Conservation (phyloP, 2,797 vertebrate genomes). For the Neosalanx taihuensis region DNA sequence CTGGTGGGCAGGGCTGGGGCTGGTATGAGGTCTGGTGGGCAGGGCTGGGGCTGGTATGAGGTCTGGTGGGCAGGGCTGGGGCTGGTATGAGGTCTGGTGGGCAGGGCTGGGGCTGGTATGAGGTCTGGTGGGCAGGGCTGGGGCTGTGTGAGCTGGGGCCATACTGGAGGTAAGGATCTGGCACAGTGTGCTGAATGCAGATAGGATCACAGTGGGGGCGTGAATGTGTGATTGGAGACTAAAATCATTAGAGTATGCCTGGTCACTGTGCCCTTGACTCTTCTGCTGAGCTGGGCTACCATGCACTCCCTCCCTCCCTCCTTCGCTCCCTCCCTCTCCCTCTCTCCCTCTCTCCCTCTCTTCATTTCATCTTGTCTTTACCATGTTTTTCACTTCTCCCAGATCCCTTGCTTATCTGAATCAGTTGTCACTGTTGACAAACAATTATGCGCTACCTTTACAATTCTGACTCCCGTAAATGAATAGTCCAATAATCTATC, state of each 20-base stretch:
- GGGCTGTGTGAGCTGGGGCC: slow-evolving; percentile 52
- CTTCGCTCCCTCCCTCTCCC: background rate
- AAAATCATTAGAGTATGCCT: slow-evolving; percentile 76
- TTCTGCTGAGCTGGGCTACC: slow-evolving; percentile 57
- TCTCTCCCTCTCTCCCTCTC: slow-evolving; percentile 4
- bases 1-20: no score
- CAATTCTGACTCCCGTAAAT: no score
- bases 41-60: background rate
- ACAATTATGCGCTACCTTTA: no score
- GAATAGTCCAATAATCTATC: no score
- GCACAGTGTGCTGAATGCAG: slow-evolving; percentile 61
- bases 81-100: no score
- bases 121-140: background rate
- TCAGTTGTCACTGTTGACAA: no score
- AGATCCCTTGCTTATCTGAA: background rate
- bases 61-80: no score
- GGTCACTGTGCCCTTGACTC: slow-evolving; percentile 76
- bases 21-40: no score
- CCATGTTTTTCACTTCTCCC: slow-evolving; percentile 9
- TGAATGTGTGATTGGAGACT: slow-evolving; percentile 74
- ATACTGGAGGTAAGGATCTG: slow-evolving; percentile 18
- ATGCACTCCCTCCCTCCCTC: slow-evolving; percentile 21
- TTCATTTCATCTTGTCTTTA: slow-evolving; percentile 6
- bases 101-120: background rate
- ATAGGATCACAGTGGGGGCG: slow-evolving; percentile 67